Conservation (phyloP, 2,888 invertebrate genomes). For the Eilema sororculum region DNA sequence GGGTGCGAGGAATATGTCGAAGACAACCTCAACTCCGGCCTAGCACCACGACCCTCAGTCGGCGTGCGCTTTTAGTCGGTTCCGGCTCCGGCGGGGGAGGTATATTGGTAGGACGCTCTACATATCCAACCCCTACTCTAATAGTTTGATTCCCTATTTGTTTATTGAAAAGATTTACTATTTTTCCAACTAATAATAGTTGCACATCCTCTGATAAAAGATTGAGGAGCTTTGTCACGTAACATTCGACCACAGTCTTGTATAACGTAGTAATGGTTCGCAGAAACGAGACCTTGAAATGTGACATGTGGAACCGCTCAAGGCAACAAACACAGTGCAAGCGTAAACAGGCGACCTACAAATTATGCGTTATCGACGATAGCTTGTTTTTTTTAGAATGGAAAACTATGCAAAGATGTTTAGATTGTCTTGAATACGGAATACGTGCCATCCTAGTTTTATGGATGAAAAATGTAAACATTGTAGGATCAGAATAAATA, state of each 20-base stretch:
- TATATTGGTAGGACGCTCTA: too few relatives aligned
- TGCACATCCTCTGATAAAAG: neutral
- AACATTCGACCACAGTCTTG: slow-evolving; percentile 6
- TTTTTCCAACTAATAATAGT: neutral
- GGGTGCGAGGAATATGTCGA: too few relatives aligned
- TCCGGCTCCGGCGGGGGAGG: too few relatives aligned
- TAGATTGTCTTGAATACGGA: neutral
- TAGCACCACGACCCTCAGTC: too few relatives aligned
- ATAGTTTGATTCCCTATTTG: neutral
- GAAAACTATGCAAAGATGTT: slow-evolving; percentile 28
- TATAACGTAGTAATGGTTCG: slow-evolving; percentile 37
- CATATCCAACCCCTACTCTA: too few relatives aligned
- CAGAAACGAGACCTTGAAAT: slow-evolving; percentile 57
- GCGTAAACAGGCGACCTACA: slow-evolving; percentile 43
- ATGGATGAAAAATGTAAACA: neutral
- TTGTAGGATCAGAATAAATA: neutral
- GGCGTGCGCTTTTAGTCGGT: too few relatives aligned
- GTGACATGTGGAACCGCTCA: slow-evolving; percentile 56
- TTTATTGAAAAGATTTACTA: neutral
- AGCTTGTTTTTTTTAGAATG: slow-evolving; percentile 36
- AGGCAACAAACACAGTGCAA: slow-evolving; percentile 51
- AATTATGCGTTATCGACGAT: slow-evolving; percentile 39
- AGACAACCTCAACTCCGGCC: too few relatives aligned
- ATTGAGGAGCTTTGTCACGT: neutral
- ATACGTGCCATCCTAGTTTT: neutral